Conservation (phyloP, 30 jellyfish, hydroid and myxozoan species). For the Catostylus mosaicus region DNA sequence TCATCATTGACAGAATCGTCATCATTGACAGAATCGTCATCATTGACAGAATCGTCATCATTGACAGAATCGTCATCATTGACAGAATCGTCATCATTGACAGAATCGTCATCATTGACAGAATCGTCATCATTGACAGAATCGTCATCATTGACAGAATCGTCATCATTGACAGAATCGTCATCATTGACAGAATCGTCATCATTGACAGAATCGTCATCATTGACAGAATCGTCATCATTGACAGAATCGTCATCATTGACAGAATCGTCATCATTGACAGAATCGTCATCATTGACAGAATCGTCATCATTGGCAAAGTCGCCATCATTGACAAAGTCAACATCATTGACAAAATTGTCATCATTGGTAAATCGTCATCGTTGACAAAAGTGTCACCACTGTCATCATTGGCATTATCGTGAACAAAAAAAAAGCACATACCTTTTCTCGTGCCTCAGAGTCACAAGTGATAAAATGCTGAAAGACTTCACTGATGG, state of each 20-base stretch:
- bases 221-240: background rate
- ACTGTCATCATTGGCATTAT: background rate
- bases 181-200: background rate
- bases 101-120: background rate
- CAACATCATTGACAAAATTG: background rate
- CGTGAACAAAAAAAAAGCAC: background rate
- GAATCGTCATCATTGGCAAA: background rate
- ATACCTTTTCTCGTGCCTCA: conserved; percentile 91
- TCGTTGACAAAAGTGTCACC: background rate
- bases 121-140: background rate
- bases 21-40: background rate
- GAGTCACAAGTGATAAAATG: conserved; percentile 86
- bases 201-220: background rate
- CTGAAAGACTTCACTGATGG: conserved; percentile 82
- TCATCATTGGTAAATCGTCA: background rate
- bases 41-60: background rate
- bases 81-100: background rate
- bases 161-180: background rate
- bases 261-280: background rate
- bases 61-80: background rate
- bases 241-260: background rate
- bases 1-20: background rate
- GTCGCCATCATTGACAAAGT: background rate
- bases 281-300: background rate
- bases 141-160: background rate